Conservation (phyloP, 2,797 vertebrate genomes). For the Lutjanus argentimaculatus region DNA sequence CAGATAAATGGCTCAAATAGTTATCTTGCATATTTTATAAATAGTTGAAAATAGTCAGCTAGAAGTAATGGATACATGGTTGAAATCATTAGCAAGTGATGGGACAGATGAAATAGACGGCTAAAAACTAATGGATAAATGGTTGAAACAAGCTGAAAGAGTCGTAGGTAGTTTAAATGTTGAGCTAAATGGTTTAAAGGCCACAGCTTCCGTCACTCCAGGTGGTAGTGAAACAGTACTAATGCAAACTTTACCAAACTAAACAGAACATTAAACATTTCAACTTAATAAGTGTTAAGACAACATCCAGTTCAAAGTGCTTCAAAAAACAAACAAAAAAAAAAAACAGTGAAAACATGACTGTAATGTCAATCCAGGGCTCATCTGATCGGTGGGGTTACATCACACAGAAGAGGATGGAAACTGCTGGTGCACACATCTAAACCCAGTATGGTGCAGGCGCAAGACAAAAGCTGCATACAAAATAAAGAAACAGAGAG, state of each 20-base stretch:
- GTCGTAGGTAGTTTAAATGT: too few species aligned
- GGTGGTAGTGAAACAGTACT: neutral
- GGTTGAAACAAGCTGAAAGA: neutral
- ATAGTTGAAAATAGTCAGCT: too few species aligned
- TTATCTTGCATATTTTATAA: too few species aligned
- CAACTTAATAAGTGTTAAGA: neutral
- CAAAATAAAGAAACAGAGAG: neutral
- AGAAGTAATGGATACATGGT: neutral
- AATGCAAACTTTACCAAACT: neutral
- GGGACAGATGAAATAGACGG: neutral
- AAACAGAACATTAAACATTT: neutral
- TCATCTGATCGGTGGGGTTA: neutral
- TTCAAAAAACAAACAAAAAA: too few species aligned
- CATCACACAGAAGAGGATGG: neutral
- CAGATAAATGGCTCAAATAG: neutral
- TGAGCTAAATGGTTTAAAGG: too few species aligned
- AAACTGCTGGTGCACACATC: neutral
- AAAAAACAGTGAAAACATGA: neutral
- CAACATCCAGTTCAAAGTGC: neutral
- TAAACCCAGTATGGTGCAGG: neutral
- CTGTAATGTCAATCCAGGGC: too few species aligned
- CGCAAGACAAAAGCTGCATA: slow-evolving; percentile 9
- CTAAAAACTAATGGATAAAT: neutral
- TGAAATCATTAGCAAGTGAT: too few species aligned
- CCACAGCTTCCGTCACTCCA: neutral